A percentile compares a stretch with the other conserved stretches of the same genome.
These are phyloP conservation scores for Parnassius glacialis DNA, from an alignment of 2,888 invertebrate species.

Conservation along the genomic window DNA sequence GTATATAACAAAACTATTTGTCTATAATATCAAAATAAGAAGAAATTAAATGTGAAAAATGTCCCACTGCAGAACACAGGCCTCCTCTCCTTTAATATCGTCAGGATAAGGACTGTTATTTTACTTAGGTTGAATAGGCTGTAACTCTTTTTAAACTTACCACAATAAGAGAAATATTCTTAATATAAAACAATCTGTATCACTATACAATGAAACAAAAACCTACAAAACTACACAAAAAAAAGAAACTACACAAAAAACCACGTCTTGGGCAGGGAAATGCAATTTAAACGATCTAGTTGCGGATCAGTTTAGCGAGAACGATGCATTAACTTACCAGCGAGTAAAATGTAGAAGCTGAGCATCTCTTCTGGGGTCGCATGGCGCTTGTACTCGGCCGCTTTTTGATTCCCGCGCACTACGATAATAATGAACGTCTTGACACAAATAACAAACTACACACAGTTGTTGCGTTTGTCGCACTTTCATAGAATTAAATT, in stretches of 20 bases:
- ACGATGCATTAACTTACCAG: slow-evolving; percentile 48
- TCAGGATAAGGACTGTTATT: no score
- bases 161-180: no score
- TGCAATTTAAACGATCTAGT: slow-evolving; percentile 3
- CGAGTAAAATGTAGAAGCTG: slow-evolving; percentile 41
- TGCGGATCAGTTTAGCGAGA: slow-evolving; percentile 2
- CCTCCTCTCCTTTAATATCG: neutral
- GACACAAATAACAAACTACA: slow-evolving; percentile 48
- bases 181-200: no score
- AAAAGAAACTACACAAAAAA: neutral
- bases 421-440: slow-evolving; percentile 45
- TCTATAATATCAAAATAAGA: no score
- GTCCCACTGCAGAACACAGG: neutral
- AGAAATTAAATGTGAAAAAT: no score
- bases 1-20: no score
- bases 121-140: no score
- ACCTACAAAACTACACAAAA: no score
- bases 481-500: neutral
- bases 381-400: slow-evolving; percentile 31
- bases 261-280: neutral
- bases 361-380: slow-evolving; percentile 41
- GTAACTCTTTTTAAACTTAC: no score
- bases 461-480: slow-evolving; percentile 33
- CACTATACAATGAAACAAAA: no score
- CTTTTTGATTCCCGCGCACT: slow-evolving; percentile 47